These are phyloP conservation scores for Sisyra terminalis DNA, from an alignment of 2,888 invertebrate species.

Conservation along the genomic window DNA sequence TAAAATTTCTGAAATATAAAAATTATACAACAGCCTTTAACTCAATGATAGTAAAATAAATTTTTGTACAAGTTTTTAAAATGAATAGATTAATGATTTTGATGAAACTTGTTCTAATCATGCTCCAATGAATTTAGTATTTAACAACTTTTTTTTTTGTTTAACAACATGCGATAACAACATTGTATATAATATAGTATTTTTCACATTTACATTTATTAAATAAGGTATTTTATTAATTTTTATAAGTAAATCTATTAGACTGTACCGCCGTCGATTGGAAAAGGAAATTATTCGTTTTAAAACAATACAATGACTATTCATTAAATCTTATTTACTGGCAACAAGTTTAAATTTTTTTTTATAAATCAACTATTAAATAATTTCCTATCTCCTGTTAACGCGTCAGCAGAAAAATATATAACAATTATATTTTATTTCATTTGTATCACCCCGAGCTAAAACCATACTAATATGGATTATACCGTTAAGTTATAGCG, in stretches of 20 bases:
- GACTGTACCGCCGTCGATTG: not conserved
- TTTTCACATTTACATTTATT: slow-evolving; percentile 16
- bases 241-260: slow-evolving; percentile 9
- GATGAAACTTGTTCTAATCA: too few species aligned
- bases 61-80: too few species aligned
- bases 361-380: not conserved
- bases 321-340: not conserved
- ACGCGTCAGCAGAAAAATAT: not conserved
- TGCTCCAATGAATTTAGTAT: not conserved
- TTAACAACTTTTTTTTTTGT: slow-evolving; percentile 8
- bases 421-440: not conserved
- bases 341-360: not conserved
- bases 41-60: too few species aligned
- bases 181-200: slow-evolving; percentile 22
- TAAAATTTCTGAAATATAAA: too few species aligned
- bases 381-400: not conserved
- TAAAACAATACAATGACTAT: not conserved
- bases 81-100: too few species aligned
- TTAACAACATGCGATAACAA: slow-evolving; percentile 32
- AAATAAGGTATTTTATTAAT: slow-evolving; percentile 18
- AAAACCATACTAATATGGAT: too few species aligned
- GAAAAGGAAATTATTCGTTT: too few species aligned
- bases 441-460: too few species aligned
- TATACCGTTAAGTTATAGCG: too few species aligned
- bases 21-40: too few species aligned